Evolutionary conservation across 2,888 invertebrate genomes (phyloP), one percentile per base, ranked within the genome.

Genomic region (Machimus atricapillus): DNA sequence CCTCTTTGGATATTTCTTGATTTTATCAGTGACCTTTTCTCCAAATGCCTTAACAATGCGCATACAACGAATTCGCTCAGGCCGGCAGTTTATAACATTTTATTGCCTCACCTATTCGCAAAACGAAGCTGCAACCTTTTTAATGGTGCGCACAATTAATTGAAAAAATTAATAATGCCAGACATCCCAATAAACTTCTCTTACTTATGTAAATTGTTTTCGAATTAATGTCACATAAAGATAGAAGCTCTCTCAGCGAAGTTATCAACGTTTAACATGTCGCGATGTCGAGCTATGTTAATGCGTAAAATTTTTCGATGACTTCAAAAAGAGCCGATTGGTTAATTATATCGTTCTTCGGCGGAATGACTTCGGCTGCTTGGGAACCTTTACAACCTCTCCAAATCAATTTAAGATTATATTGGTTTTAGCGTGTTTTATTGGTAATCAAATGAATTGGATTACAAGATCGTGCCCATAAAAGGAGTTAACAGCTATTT

Each of bases 341-440:
- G 78, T 86, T 86, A 78, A 86, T 86, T 86, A 86, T 86, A 86
- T 79, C 86, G 86, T 86, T 86, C 40, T 19, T 43, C n/a, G 76
- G 46, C 46, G 85, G 40, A 85, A 85, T 85, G 73, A 74, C 74
- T 85, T 27, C 16, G 74, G 31, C 27, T 23, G 19, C 23, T n/a
- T 43, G 74, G n/a, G 66, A 46, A 31, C 27, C 19, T 74, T 73
- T 74, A 74, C 85, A 74, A 46, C 73, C 31, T 73, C 73, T 74
- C 37, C 85, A 74, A 73, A 73, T 43, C 74, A 23, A 85, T 85
- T 74, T 74, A 46, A 85, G 85, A 85, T 85, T 85, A 85, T 85
- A 86, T 86, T 78, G 78, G 78, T 86, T 86, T 86, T 86, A 78
- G 86, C 76, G 86, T 86, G 86, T 86, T 86, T 86, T 86, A 86